Evolutionary conservation across 2,888 invertebrate genomes (phyloP).

Genomic region (Disparrhopalites patrizii): DNA sequence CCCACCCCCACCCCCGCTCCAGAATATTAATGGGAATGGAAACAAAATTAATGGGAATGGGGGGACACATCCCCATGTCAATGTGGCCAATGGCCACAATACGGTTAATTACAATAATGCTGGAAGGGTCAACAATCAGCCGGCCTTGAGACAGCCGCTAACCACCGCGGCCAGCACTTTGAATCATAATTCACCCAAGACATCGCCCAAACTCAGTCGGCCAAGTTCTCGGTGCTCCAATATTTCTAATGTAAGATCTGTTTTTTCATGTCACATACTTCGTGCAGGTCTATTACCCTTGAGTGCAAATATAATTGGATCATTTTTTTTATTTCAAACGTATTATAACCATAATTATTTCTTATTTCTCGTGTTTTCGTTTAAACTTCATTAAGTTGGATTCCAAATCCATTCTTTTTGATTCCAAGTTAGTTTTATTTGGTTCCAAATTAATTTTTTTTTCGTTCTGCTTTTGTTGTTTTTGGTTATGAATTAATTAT

Average conservation of each 20-base stretch:
- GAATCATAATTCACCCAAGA: conserved; percentile 24
- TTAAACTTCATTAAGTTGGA: too few relatives aligned
- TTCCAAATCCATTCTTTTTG: too few relatives aligned
- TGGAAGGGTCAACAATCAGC: not conserved
- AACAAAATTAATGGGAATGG: conserved; percentile 10
- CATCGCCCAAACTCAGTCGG: conserved; percentile 56
- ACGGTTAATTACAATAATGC: not conserved
- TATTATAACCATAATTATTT: too few relatives aligned
- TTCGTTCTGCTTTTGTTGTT: too few relatives aligned
- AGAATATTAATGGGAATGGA: not conserved
- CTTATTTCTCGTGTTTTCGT: too few relatives aligned
- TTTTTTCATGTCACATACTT: too few relatives aligned
- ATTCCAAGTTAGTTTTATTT: too few relatives aligned
- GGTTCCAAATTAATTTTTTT: too few relatives aligned
- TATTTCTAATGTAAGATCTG: conserved; percentile 54
- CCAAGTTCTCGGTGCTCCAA: conserved; percentile 56
- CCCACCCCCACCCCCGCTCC: not conserved
- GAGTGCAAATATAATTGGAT: too few relatives aligned
- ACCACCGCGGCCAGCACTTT: conserved; percentile 3
- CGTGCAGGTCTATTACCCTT: too few relatives aligned
- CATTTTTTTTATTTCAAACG: too few relatives aligned
- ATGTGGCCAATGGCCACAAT: not conserved
- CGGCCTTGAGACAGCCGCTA: conserved; percentile 11
- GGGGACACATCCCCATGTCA: not conserved
- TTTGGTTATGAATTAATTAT: too few relatives aligned